These are phyloP conservation scores for Alectoris magna DNA, from an alignment of 2,797 vertebrate species.

Conservation along the genomic window DNA sequence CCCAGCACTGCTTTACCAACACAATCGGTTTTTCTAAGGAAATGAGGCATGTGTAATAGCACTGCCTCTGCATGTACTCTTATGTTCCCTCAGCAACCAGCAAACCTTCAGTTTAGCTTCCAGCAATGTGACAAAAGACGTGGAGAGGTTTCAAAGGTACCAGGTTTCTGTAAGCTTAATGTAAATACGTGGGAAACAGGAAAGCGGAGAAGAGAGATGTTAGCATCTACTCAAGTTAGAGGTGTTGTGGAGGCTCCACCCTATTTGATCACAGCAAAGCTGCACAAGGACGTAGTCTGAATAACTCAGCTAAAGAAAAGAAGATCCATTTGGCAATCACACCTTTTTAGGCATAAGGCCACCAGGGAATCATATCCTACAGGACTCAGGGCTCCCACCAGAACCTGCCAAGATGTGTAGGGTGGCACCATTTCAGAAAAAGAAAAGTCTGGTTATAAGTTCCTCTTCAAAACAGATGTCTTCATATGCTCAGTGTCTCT, in stretches of 20 bases:
- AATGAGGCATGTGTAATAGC: background rate
- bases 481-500: background rate
- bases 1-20: background rate
- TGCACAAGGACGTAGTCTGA: background rate
- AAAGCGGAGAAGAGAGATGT: background rate
- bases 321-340: background rate
- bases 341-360: background rate
- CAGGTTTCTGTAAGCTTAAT: background rate
- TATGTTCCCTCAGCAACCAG: background rate
- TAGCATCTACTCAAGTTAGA: background rate
- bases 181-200: fast-evolving
- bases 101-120: background rate
- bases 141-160: background rate
- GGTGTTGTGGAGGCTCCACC: background rate
- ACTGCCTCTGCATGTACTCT: background rate
- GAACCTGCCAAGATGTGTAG: background rate
- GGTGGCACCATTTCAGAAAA: background rate
- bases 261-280: background rate
- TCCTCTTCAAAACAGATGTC: background rate
- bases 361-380: background rate
- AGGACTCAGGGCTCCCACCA: background rate
- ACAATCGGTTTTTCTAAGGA: conserved; percentile 43
- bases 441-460: background rate
- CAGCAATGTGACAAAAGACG: background rate
- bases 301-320: background rate